phyloP scores from a whole-genome alignment of 1,140 invertebrate species.

The Rhopalosiphum maidis region DNA sequence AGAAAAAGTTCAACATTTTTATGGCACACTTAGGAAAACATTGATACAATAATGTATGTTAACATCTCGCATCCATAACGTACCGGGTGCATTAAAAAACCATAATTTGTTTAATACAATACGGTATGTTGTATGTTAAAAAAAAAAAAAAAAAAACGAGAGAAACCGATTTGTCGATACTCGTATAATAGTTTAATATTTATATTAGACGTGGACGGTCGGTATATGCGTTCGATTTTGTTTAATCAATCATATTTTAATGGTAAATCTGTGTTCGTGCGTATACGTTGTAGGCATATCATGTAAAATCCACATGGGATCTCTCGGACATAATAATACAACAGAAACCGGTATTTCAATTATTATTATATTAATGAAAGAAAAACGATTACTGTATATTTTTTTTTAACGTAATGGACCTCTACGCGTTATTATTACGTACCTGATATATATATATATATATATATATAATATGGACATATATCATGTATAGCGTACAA shows the following conservation, averaged over 20 bases:
- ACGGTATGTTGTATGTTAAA: too few relatives aligned
- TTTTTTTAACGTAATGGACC: not conserved
- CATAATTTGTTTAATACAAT: not conserved
- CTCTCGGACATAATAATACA: not conserved
- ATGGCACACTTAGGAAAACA: not conserved
- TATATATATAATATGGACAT: not conserved
- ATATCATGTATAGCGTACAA: not conserved
- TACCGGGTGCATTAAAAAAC: not conserved
- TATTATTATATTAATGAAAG: slow-evolving; percentile 35
- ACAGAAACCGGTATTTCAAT: slow-evolving; percentile 39
- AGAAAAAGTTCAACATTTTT: too few relatives aligned
- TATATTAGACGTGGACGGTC: not conserved
- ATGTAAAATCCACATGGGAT: not conserved
- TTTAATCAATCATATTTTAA: slow-evolving; percentile 34
- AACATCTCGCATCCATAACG: not conserved
- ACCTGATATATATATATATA: not conserved
- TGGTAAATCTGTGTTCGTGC: slow-evolving; percentile 22
- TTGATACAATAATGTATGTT: not conserved
- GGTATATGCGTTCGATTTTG: not conserved
- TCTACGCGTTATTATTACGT: not conserved
- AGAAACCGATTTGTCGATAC: slow-evolving; percentile 7
- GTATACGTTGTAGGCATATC: not conserved
- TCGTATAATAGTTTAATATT: not conserved
- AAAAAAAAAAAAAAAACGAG: not conserved
- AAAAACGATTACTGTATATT: slow-evolving; percentile 6